Conservation (phyloP, 2,888 invertebrate species). For the Drosophila paucipuncta region DNA sequence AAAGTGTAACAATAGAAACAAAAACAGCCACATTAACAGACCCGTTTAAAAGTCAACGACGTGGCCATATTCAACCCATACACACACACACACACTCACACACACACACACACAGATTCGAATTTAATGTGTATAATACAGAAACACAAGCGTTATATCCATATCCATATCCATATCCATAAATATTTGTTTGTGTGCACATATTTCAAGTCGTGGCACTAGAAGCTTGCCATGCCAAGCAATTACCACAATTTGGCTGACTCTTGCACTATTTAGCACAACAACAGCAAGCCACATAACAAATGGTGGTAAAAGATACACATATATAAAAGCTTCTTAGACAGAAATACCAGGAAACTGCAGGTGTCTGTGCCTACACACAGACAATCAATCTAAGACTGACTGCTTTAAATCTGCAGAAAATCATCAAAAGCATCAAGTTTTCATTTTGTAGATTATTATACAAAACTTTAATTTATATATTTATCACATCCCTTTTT, state of each 20-base stretch:
- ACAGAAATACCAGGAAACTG: background rate
- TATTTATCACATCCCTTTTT: background rate
- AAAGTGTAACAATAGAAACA: conserved; percentile 29
- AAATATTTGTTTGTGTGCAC: conserved; percentile 6
- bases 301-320: conserved; percentile 49
- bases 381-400: background rate
- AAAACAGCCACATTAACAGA: conserved; percentile 55
- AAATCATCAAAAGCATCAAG: background rate
- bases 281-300: conserved; percentile 2
- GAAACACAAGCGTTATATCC: background rate
- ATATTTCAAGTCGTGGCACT: conserved; percentile 39
- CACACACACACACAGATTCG: background rate
- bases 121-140: background rate
- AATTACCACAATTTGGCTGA: conserved; percentile 51
- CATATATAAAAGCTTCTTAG: background rate
- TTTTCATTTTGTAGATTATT: background rate
- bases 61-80: conserved; percentile 60
- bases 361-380: conserved; percentile 9
- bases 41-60: conserved; percentile 77
- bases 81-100: background rate
- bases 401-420: background rate
- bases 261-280: conserved; percentile 21
- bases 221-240: conserved; percentile 23
- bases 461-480: background rate
- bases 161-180: background rate